Percentiles rank a stretch among this genome's conserved stretches.
These are phyloP conservation scores for Orchesella cincta DNA, from an alignment of 1,140 invertebrate species.

Conservation along the genomic window DNA sequence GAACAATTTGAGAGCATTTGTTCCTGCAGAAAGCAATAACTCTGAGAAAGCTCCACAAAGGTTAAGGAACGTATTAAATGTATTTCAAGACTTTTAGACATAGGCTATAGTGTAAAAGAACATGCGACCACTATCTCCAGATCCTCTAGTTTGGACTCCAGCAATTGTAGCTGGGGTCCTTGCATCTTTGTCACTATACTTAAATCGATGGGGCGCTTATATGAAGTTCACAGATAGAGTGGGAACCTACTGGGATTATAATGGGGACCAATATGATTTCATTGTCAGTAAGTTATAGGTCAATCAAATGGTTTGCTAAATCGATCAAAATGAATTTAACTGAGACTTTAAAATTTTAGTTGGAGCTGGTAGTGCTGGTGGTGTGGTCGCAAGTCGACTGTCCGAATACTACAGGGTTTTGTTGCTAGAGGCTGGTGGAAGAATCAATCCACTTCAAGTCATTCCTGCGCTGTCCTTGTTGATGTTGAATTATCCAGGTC, in stretches of 20 bases:
- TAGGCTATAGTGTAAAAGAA: too few relatives aligned
- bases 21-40: too few relatives aligned
- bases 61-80: not conserved
- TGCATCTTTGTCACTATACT: constrained; percentile 5
- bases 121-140: constrained; percentile 1
- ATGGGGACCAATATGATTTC: constrained; percentile 19
- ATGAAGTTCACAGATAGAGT: constrained; percentile 26
- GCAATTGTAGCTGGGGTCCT: constrained; percentile 10
- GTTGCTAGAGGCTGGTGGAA: constrained; percentile 21
- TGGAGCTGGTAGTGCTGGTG: not conserved
- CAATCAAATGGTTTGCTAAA: not conserved
- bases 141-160: constrained; percentile 27
- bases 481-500: constrained; percentile 27
- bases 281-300: constrained; percentile 7
- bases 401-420: constrained; percentile 11
- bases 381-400: constrained; percentile 1
- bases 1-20: too few relatives aligned
- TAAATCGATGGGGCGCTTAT: constrained; percentile 18
- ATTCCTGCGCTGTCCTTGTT: constrained; percentile 22
- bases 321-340: not conserved
- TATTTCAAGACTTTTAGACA: too few relatives aligned
- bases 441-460: constrained; percentile 25
- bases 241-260: constrained; percentile 17
- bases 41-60: too few relatives aligned
- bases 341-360: not conserved